Conservation (phyloP, 2,888 invertebrate species). For the Cryptus armator region DNA sequence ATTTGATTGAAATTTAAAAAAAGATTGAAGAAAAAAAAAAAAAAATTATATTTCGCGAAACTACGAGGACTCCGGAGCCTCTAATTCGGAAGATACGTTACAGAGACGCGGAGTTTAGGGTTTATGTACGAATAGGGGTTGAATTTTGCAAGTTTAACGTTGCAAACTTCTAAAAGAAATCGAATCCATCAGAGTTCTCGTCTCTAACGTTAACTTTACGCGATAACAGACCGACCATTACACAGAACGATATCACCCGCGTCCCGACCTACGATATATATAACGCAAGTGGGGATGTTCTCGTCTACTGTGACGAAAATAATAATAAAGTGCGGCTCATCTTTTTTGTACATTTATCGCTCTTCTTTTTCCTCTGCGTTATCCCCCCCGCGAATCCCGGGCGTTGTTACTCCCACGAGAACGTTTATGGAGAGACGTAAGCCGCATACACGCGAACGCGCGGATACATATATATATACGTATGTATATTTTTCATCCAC, state of each 20-base stretch:
- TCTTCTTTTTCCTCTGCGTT: constrained; percentile 2
- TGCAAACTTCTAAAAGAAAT: background rate
- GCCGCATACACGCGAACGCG: background rate
- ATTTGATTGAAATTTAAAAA: too few species aligned
- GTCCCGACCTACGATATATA: background rate
- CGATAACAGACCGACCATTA: background rate
- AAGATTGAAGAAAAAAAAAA: too few species aligned
- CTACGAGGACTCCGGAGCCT: too few species aligned
- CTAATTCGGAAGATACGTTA: too few species aligned
- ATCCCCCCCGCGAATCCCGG: background rate
- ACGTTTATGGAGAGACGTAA: constrained; percentile 7
- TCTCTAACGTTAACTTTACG: background rate
- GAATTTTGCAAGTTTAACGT: too few species aligned
- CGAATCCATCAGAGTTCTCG: background rate
- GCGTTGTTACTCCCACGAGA: background rate
- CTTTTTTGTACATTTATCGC: background rate
- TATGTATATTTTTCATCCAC: constrained; percentile 27
- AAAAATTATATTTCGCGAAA: too few species aligned
- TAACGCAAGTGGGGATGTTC: background rate
- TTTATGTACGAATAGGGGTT: too few species aligned
- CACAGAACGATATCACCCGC: background rate
- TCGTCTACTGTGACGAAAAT: background rate
- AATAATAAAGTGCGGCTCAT: background rate
- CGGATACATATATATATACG: background rate
- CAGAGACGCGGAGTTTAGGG: too few species aligned